Base-by-base conservation (phyloP, 2,888 invertebrate genomes). In the Drosophila maculinotata region DNA sequence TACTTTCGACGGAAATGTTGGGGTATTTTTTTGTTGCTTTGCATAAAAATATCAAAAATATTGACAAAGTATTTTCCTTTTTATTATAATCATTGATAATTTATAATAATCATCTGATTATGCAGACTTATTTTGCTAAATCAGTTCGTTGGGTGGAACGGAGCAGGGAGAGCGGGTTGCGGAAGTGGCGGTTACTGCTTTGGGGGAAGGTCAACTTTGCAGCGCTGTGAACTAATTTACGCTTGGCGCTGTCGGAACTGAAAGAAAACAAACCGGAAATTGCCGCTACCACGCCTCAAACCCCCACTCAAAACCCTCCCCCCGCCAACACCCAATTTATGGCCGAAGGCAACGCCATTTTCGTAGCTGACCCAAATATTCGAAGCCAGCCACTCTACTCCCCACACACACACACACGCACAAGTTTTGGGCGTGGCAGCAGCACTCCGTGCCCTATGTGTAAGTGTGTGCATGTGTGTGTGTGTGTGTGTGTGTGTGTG, bases 231-330 rank as follows among this genome's bases (percentile, higher is more conserved):
- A 83, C 83, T 81, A 83, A 83, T 83, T 83, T 83, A 82, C 82
- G 73, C 76, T 68, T 67, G 57, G 58, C 67, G 71, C 69, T 71
- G 87, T 85, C 88, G 82, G 87, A 87, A 85, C 76, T 73, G 60
- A 76, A 68, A 73, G 87, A 85, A 87, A 87, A 87, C 79, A 87
- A 87, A 81, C 83, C 83, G 83, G 83, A 83, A 87, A 83, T 87
- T 83, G 87, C 83, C 64, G 54, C 56, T 87, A 74, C 70, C 71
- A 78, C 64, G 58, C 63, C 67, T 54, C 53, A 62, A 39, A 36
- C 45, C 44, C 57, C 45, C 45, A 48, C 14, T 1, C 20, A 45
- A 31, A 12, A 30, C 20, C 38, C 28, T 20, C 7, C 25, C 9
- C n/a, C 14, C n/a, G 8, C 1, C 28, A 17, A 17, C 15, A 6